Conservation (phyloP, 2,797 vertebrate species). For the Passerculus sandwichensis region DNA sequence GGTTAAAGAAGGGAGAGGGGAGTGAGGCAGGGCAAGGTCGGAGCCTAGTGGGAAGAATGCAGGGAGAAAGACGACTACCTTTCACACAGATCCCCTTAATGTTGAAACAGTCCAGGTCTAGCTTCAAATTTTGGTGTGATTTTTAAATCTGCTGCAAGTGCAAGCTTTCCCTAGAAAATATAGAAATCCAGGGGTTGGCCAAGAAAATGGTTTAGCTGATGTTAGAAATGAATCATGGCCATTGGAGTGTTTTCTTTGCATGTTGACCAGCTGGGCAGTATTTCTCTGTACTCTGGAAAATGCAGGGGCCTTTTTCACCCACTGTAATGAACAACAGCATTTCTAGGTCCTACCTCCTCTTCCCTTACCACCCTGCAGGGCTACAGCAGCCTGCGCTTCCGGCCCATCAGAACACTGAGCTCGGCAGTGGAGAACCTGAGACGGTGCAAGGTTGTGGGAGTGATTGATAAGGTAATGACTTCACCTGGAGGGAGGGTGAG, state of each 20-base stretch:
- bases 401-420: conserved; percentile 93
- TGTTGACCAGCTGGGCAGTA: neutral
- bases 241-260: neutral
- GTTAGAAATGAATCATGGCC: neutral
- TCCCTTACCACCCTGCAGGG: conserved; percentile 77
- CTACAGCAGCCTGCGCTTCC: conserved; percentile 95
- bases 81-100: neutral
- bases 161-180: neutral
- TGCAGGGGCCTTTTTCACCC: neutral
- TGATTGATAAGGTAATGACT: conserved; percentile 90
- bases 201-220: neutral
- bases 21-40: neutral
- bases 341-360: neutral
- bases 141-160: neutral
- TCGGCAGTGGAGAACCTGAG: conserved; percentile 93
- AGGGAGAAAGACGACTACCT: neutral
- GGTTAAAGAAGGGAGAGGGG: neutral
- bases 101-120: neutral
- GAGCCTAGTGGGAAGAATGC: neutral
- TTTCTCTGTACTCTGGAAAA: neutral
- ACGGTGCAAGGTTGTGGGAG: conserved; percentile 89
- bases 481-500: neutral
- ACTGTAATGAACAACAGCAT: neutral
- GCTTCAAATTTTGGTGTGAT: neutral
- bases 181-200: neutral